phyloP scores from a whole-genome alignment of 2,888 invertebrate genomes.

The Odiellus spinosus region DNA sequence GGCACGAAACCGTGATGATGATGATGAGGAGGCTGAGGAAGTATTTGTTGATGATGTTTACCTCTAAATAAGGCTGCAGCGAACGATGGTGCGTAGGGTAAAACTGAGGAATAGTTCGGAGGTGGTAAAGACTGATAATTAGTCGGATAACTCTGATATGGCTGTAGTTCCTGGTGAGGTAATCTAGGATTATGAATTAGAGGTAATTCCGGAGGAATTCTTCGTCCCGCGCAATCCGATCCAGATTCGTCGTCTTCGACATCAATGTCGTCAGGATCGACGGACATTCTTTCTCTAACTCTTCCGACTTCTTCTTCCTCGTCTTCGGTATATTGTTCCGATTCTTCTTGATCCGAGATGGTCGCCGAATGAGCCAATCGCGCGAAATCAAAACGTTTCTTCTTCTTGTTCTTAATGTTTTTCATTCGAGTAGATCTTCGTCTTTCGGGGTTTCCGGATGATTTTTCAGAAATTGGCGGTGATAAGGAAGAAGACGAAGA shows the following conservation, averaged over 20 bases:
- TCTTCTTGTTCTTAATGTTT: neutral
- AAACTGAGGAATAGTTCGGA: neutral
- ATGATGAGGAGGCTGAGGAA: neutral
- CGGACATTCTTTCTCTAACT: neutral
- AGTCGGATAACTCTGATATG: too few relatives aligned
- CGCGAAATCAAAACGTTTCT: slow-evolving; percentile 21
- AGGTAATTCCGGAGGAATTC: too few relatives aligned
- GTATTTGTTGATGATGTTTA: slow-evolving; percentile 3
- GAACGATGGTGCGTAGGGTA: neutral
- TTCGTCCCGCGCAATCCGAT: neutral
- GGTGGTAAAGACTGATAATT: neutral
- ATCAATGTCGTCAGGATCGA: neutral
- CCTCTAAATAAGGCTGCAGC: neutral
- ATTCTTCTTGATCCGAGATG: slow-evolving; percentile 6
- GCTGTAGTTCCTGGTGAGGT: neutral
- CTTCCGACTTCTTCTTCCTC: neutral
- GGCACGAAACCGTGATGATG: neutral
- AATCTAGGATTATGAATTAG: too few relatives aligned
- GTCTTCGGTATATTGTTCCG: neutral
- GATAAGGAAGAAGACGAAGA: too few relatives aligned
- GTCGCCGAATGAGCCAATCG: slow-evolving; percentile 22
- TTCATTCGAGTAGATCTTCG: too few relatives aligned
- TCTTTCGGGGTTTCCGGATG: too few relatives aligned
- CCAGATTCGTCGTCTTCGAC: neutral
- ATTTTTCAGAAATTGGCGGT: too few relatives aligned